Evolutionary conservation across 2,888 invertebrate genomes (phyloP).

Genomic region (Unio pictorum): DNA sequence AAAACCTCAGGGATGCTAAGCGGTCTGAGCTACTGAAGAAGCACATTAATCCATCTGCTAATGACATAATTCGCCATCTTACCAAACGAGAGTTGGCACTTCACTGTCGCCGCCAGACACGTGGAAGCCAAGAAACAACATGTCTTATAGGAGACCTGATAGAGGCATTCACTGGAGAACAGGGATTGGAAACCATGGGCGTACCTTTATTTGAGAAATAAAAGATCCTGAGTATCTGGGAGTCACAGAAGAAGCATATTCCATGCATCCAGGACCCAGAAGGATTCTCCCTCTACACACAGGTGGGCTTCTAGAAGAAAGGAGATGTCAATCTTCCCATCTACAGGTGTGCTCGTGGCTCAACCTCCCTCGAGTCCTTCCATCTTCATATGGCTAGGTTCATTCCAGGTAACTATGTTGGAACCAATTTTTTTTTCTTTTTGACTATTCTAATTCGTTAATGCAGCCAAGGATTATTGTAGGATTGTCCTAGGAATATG

Average conservation of each 20-base stretch:
- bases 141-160: constrained; percentile 20
- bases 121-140: constrained; percentile 21
- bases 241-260: constrained; percentile 25
- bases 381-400: constrained; percentile 35
- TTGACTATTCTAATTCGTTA: too few relatives aligned
- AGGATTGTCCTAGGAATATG: too few relatives aligned
- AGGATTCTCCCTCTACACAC: constrained; percentile 25
- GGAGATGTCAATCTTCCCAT: constrained; percentile 16
- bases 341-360: constrained; percentile 34
- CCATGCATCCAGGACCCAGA: constrained; percentile 33
- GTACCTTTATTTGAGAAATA: constrained; percentile 25
- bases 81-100: constrained; percentile 20
- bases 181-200: constrained; percentile 24
- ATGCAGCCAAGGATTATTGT: background rate
- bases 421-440: too few relatives aligned
- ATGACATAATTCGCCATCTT: constrained; percentile 6
- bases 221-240: constrained; percentile 14
- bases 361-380: constrained; percentile 38
- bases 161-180: constrained; percentile 18
- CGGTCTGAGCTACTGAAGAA: constrained; percentile 8
- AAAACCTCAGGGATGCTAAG: constrained; percentile 16
- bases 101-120: constrained; percentile 30
- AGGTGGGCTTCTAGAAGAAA: constrained; percentile 22
- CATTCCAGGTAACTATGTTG: constrained; percentile 21
- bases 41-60: background rate